Conservation (phyloP, 2,113 vertebrate species). For the Menura novaehollandiae region DNA sequence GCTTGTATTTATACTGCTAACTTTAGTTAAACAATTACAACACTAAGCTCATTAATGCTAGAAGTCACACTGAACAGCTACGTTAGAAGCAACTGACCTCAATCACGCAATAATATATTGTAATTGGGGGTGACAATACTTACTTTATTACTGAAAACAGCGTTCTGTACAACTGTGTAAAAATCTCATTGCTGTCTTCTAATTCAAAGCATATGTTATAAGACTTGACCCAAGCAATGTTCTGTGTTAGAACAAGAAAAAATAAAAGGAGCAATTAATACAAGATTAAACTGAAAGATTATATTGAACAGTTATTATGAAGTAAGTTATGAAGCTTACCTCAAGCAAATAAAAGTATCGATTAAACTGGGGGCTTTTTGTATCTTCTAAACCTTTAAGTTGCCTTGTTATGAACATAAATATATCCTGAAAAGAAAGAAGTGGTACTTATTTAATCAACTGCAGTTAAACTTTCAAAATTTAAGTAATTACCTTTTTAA, state of each 20-base stretch:
- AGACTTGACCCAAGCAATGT: conserved; percentile 99
- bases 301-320: neutral
- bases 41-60: neutral
- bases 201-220: conserved; percentile 99
- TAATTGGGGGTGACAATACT: conserved; percentile 63
- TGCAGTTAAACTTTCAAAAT: neutral
- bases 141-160: conserved; percentile 99
- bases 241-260: conserved; percentile 70
- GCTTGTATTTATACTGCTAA: neutral
- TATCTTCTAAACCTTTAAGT: conserved; percentile 96
- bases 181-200: conserved; percentile 99
- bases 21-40: neutral
- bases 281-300: neutral
- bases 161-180: conserved; percentile 96
- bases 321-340: conserved; percentile 69
- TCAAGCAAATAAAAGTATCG: conserved; percentile 99
- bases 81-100: neutral
- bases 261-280: neutral
- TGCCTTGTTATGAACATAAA: conserved; percentile 99
- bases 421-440: conserved; percentile 84
- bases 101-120: neutral
- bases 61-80: neutral
- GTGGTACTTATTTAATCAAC: neutral
- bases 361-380: conserved; percentile 98
- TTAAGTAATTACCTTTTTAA: neutral